phyloP scores from a whole-genome alignment of 2,113 vertebrate species.

The Nycticryphes semicollaris region DNA sequence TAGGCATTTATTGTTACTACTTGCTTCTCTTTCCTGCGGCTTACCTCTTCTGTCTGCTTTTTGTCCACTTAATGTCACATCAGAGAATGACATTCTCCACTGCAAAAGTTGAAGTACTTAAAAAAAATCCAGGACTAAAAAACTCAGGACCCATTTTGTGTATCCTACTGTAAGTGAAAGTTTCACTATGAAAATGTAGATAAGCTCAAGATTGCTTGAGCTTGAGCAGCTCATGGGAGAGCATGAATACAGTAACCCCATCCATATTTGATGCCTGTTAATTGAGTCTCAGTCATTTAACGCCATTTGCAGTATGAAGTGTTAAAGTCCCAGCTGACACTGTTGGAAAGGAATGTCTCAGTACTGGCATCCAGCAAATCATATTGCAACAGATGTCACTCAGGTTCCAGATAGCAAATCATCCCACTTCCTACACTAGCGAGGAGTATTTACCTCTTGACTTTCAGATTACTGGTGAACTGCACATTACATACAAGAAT shows the following conservation, averaged over 20 bases:
- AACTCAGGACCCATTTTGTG: background rate
- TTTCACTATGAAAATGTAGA: background rate
- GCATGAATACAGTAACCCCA: background rate
- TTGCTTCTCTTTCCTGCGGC: background rate
- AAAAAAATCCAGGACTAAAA: background rate
- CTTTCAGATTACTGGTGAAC: background rate
- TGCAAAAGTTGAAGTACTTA: background rate
- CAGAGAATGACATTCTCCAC: background rate
- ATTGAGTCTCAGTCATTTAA: background rate
- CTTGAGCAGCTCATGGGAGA: background rate
- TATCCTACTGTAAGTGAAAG: background rate
- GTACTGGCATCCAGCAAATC: background rate
- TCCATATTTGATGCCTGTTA: background rate
- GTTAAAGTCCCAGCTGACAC: background rate
- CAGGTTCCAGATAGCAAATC: background rate
- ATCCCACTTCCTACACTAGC: background rate
- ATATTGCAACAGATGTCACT: background rate
- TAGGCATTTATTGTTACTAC: background rate
- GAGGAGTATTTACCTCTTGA: background rate
- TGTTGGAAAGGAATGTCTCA: background rate
- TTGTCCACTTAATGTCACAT: background rate
- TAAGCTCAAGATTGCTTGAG: too few relatives aligned
- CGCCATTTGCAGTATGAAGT: background rate
- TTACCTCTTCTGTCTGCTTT: background rate
- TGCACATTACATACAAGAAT: background rate